Base-by-base conservation (phyloP, 2,888 invertebrate species). In the Meiosimyza platycephala region DNA sequence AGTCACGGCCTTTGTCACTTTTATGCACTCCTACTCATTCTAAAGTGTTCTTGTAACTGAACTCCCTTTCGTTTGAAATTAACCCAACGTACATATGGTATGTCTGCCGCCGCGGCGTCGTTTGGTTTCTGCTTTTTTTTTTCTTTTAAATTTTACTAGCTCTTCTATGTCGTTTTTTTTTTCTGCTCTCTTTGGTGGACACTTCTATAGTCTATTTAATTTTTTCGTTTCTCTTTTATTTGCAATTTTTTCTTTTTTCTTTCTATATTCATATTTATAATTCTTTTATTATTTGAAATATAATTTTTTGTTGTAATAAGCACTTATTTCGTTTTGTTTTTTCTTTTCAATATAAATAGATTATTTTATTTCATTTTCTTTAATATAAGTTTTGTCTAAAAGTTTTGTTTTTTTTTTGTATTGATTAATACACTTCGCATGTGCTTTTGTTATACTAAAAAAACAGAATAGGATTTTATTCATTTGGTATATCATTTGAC, bases 31-130 rank as follows among this genome's bases (percentile, higher is more conserved):
- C 40, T 40, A 40, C 40, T 40, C 40, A 40, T 40, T 62, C 60
- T 40, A 64, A 51, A 22, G 51, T 28, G 28, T 64, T 64, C 18
- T 64, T 64, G 51, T 64, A 51, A 64, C 64, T 64, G 51, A 64
- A 64, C 18, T 51, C 13, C 13, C 22, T 28, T 12, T 51, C 40
- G 15, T 64, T 51, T 40, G 9, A 64, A 50, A 64, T 64, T 51
- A 64, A 16, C 51, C 51, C 28, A 57, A 48, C 63, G 63, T 18
- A 47, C 40, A 47, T 48, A 1, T 48, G 7, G 62, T n/a, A 12
- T 40, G 16, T 33, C 13, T n/a, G 2, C 16, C 16, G 40, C 33
- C 12, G 16, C 6, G 16, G 48, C 18, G 18, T n/a, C 48, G n/a
- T 48, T 18, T 64, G 6, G 9, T 40, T 15, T 62, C 15, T 48